phyloP scores from a whole-genome alignment of 2,888 invertebrate species.

The Hermodice carunculata region DNA sequence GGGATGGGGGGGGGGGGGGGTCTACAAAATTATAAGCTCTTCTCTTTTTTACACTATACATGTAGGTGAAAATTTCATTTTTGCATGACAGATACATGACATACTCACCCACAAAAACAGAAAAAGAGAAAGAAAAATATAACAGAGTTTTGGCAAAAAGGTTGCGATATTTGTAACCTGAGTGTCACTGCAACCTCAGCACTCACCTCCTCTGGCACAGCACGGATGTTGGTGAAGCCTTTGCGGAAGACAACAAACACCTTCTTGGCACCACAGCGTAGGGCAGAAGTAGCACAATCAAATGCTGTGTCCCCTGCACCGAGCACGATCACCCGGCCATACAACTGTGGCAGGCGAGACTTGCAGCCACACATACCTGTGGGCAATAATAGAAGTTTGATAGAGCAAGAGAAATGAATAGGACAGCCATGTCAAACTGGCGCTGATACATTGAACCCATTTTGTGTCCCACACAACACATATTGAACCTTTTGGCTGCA shows the following conservation, averaged over 20 bases:
- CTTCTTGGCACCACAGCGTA: slow-evolving; percentile 92
- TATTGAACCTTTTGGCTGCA: too few relatives aligned
- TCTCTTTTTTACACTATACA: too few relatives aligned
- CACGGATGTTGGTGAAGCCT: slow-evolving; percentile 94
- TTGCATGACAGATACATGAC: too few relatives aligned
- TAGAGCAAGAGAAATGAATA: background rate
- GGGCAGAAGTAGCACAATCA: slow-evolving; percentile 97
- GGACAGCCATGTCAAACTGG: background rate
- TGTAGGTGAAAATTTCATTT: too few relatives aligned
- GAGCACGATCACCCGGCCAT: slow-evolving; percentile 89
- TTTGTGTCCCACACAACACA: too few relatives aligned
- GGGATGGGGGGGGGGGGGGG: too few relatives aligned
- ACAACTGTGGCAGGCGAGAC: slow-evolving; percentile 79
- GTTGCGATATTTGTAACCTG: too few relatives aligned
- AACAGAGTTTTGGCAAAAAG: too few relatives aligned
- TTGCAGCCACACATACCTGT: slow-evolving; percentile 86
- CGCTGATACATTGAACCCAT: background rate
- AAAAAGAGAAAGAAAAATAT: too few relatives aligned
- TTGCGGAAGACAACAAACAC: slow-evolving; percentile 95
- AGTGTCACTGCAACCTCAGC: background rate
- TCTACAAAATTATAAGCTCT: too few relatives aligned
- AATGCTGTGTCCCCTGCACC: slow-evolving; percentile 99
- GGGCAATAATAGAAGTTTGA: slow-evolving; percentile 7
- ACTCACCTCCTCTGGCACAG: slow-evolving; percentile 95
- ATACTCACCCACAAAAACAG: too few relatives aligned